Evolutionary conservation across 2,797 vertebrate species (phyloP).

Genomic region (Amphiprion clarkii): DNA sequence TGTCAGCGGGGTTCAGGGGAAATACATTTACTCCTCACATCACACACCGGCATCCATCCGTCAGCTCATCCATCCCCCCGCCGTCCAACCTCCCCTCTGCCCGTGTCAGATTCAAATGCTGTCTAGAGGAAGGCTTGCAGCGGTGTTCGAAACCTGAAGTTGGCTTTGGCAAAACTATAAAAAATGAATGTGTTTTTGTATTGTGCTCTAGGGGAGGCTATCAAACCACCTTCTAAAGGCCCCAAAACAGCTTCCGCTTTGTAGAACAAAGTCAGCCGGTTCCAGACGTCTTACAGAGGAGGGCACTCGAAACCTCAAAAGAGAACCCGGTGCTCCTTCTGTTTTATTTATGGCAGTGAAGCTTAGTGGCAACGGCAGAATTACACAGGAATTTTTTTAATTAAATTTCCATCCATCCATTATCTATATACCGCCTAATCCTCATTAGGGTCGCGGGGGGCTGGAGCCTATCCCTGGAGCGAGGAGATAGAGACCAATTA

Average conservation of each 20-base stretch:
- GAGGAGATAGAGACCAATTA: no score
- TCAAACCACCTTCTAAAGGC: constrained; percentile 63
- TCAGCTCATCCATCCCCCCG: constrained; percentile 36
- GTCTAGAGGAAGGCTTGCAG: constrained; percentile 55
- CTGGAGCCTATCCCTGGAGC: no score
- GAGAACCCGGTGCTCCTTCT: constrained; percentile 7
- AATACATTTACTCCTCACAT: constrained; percentile 49
- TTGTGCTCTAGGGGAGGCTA: constrained; percentile 53
- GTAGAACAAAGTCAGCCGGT: constrained; percentile 63
- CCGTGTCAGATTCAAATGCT: constrained; percentile 47
- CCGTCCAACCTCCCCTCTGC: constrained; percentile 38
- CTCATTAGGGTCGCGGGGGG: no score
- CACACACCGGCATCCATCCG: constrained; percentile 50
- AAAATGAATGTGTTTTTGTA: constrained; percentile 70
- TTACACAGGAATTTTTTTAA: no score
- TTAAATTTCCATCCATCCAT: no score
- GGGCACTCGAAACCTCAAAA: constrained; percentile 12
- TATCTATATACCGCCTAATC: no score
- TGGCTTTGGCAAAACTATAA: constrained; percentile 47
- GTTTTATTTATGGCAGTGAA: not conserved
- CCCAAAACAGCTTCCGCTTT: constrained; percentile 66
- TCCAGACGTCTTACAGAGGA: constrained; percentile 31
- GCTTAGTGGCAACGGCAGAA: not conserved
- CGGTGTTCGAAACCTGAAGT: constrained; percentile 43
- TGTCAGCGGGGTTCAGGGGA: constrained; percentile 54